A percentile compares a stretch with the other conserved stretches of the same genome.
phyloP scores from a whole-genome alignment of 2,797 vertebrate species.

The Hephaestus fuliginosus region DNA sequence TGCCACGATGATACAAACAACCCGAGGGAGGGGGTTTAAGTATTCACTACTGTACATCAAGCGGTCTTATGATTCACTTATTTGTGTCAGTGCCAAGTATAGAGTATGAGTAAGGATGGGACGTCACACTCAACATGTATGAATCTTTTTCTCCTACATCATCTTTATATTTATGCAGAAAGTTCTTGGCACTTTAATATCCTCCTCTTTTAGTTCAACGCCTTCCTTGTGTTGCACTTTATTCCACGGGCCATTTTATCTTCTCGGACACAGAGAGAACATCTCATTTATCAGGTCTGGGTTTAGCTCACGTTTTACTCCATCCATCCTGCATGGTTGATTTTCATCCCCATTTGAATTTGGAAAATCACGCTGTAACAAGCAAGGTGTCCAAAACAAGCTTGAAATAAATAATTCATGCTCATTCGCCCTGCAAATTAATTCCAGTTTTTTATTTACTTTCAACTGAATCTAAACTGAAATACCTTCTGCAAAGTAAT shows the following conservation, averaged over 20 bases:
- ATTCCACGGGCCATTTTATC: background rate
- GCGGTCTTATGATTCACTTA: conserved; percentile 5
- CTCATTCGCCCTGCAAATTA: conserved; percentile 27
- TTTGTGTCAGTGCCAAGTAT: background rate
- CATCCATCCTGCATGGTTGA: background rate
- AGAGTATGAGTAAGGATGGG: background rate
- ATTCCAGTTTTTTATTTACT: conserved; percentile 26
- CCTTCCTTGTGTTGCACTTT: background rate
- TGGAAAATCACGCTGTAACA: background rate
- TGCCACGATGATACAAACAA: conserved; percentile 37
- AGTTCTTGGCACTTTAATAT: background rate
- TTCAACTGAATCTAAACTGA: conserved; percentile 19
- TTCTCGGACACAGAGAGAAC: background rate
- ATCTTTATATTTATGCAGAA: conserved; percentile 1
- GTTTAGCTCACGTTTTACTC: conserved; percentile 5
- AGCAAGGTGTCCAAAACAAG: conserved; percentile 5
- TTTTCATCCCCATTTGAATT: background rate
- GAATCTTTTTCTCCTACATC: background rate
- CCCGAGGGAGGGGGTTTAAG: conserved; percentile 14
- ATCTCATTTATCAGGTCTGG: background rate
- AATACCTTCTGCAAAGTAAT: conserved; percentile 15
- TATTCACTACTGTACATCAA: background rate
- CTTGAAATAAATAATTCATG: conserved; percentile 43
- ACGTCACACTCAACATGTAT: background rate
- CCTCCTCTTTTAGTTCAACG: background rate